Evolutionary conservation across 53 echinoderm and acorn worm genomes (phyloP).

Genomic region (Holothuria scabra): DNA sequence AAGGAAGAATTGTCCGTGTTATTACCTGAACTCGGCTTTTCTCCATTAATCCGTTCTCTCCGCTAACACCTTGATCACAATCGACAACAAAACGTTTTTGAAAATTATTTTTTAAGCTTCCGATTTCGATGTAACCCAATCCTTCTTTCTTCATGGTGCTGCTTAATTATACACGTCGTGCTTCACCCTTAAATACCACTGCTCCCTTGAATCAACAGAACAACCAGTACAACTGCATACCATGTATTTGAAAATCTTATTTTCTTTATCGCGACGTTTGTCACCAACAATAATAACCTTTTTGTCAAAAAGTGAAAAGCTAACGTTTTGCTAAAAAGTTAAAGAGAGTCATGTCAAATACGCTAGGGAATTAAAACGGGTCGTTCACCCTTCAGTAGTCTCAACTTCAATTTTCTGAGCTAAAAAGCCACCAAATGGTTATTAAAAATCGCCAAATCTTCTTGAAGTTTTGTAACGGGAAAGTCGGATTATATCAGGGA

Average conservation of each 20-base stretch:
- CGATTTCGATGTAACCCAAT: conserved; percentile 23
- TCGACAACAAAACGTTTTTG: conserved; percentile 31
- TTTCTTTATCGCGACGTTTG: conserved; percentile 38
- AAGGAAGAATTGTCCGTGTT: conserved; percentile 14
- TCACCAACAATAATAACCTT: conserved; percentile 49
- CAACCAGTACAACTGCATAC: conserved; percentile 20
- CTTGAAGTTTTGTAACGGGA: conserved; percentile 24
- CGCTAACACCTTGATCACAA: conserved; percentile 48
- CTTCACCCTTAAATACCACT: conserved; percentile 35
- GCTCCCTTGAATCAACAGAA: conserved; percentile 27
- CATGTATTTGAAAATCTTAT: conserved; percentile 43
- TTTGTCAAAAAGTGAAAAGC: conserved; percentile 54
- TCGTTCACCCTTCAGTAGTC: conserved; percentile 41
- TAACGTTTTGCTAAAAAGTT: conserved; percentile 38
- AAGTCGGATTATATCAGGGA: conserved; percentile 45
- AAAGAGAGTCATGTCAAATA: conserved; percentile 27
- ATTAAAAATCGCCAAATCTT: conserved; percentile 44
- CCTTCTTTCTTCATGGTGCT: background rate
- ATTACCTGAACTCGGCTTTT: conserved; percentile 31
- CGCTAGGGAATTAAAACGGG: conserved; percentile 40
- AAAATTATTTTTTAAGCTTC: conserved; percentile 49
- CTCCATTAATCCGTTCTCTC: conserved; percentile 39
- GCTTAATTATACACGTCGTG: conserved; percentile 48
- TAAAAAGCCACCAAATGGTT: conserved; percentile 49
- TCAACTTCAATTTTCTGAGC: conserved; percentile 18